These are phyloP conservation scores for Strix aluco DNA, from an alignment of 2,113 vertebrate species.

Conservation along the genomic window DNA sequence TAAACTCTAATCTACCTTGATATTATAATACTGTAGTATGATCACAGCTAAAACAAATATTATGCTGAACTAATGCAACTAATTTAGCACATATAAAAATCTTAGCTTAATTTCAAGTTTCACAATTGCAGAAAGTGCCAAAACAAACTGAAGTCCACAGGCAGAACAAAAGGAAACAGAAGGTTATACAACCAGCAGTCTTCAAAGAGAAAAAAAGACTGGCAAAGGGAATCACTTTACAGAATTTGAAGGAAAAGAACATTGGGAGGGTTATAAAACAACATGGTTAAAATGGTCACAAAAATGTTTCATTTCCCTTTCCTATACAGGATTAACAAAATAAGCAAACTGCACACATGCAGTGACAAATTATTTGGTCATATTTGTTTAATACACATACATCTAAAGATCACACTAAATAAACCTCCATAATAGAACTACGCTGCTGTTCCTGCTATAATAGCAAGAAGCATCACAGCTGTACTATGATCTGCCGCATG, in stretches of 20 bases:
- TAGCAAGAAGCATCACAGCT: not conserved
- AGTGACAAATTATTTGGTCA: not conserved
- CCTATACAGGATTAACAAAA: not conserved
- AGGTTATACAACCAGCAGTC: not conserved
- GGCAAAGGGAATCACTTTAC: not conserved
- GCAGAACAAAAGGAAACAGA: conserved; percentile 21
- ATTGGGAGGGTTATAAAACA: not conserved
- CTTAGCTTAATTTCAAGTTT: conserved; percentile 1
- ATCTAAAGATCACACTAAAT: not conserved
- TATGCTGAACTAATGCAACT: not conserved
- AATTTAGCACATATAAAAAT: not conserved
- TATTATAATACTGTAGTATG: not conserved
- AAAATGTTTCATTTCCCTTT: not conserved
- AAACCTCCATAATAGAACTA: not conserved
- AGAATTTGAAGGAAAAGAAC: not conserved
- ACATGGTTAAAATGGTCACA: not conserved
- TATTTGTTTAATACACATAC: not conserved
- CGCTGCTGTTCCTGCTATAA: not conserved
- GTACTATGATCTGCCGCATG: not conserved
- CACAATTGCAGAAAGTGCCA: not conserved
- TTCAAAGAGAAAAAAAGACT: not conserved
- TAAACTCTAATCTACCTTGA: not conserved
- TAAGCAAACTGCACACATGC: not conserved
- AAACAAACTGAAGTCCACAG: not conserved
- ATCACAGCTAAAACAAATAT: conserved; percentile 43